A percentile compares a stretch with the other conserved stretches of the same genome.
These are phyloP conservation scores for Leptinotarsa peninsularis DNA, from an alignment of 2,888 invertebrate species.

Conservation along the genomic window DNA sequence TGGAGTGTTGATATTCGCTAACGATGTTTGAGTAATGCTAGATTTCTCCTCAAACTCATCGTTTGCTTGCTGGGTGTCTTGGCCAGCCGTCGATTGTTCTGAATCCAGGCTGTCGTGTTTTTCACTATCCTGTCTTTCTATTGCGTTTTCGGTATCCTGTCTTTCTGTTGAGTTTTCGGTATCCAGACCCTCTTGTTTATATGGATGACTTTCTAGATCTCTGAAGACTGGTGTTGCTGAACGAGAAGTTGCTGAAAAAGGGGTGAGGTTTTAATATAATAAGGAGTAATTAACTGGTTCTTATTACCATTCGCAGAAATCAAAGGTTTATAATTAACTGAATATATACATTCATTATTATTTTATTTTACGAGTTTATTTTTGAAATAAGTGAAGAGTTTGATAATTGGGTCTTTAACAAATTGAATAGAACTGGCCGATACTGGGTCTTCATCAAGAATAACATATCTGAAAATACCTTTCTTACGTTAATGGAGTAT, in stretches of 20 bases:
- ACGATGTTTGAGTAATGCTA: neutral
- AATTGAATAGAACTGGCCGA: too few relatives aligned
- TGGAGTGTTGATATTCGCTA: constrained; percentile 6
- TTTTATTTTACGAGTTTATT: too few relatives aligned
- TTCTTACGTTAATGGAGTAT: too few relatives aligned
- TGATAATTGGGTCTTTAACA: neutral
- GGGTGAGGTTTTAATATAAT: neutral
- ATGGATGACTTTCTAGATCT: neutral
- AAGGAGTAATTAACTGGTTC: neutral
- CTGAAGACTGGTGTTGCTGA: neutral
- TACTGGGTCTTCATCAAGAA: too few relatives aligned
- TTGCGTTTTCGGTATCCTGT: constrained; percentile 3
- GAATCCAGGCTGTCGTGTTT: constrained; percentile 1
- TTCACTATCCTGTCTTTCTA: neutral
- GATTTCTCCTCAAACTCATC: neutral
- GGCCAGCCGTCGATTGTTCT: neutral
- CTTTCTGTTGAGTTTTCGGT: constrained; percentile 10
- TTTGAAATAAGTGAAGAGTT: neutral
- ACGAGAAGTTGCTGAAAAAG: constrained; percentile 2
- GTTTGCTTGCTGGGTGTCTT: neutral
- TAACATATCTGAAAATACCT: too few relatives aligned
- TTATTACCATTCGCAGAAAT: too few relatives aligned
- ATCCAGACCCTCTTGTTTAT: neutral
- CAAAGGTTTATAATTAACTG: too few relatives aligned
- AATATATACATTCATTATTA: too few relatives aligned